A percentile compares a stretch with the other conserved stretches of the same genome.
These are phyloP conservation scores for Coregonus ussuriensis DNA, from an alignment of 2,797 vertebrate genomes.

Conservation along the genomic window DNA sequence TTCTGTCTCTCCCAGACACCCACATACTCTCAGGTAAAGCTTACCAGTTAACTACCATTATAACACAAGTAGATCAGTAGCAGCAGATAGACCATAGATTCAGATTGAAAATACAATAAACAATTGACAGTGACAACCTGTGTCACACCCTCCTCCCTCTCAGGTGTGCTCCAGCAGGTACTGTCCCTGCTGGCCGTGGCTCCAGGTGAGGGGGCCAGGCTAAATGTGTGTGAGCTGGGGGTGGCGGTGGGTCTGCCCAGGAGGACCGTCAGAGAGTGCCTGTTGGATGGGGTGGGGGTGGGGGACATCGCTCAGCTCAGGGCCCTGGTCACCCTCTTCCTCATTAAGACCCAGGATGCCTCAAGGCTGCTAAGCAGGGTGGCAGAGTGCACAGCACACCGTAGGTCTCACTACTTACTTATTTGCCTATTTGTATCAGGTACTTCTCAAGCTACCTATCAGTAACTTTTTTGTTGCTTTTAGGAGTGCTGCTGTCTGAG, in stretches of 20 bases:
- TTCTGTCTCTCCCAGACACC: slow-evolving; percentile 4
- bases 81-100: neutral
- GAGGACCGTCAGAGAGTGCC: slow-evolving; percentile 44
- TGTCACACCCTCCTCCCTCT: neutral
- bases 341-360: slow-evolving; percentile 53
- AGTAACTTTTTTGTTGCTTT: slow-evolving; percentile 16
- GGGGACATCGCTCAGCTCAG: slow-evolving; percentile 52
- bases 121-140: neutral
- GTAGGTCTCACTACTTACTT: slow-evolving; percentile 35
- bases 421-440: neutral
- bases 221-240: slow-evolving; percentile 60
- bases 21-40: slow-evolving; percentile 31
- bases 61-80: neutral
- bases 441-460: neutral
- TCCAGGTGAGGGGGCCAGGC: slow-evolving; percentile 28
- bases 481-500: slow-evolving; percentile 54
- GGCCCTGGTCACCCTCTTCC: slow-evolving; percentile 51
- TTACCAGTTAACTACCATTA: neutral
- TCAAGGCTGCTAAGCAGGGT: slow-evolving; percentile 46
- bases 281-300: slow-evolving; percentile 51
- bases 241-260: slow-evolving; percentile 51
- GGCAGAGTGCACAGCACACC: slow-evolving; percentile 32
- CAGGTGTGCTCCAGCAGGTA: slow-evolving; percentile 48
- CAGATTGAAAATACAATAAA: neutral
- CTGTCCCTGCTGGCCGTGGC: slow-evolving; percentile 30